A percentile compares a stretch with the other conserved stretches of the same genome.
Conservation (phyloP, 2,888 invertebrate species). For the Marasmarcha lunaedactyla region DNA sequence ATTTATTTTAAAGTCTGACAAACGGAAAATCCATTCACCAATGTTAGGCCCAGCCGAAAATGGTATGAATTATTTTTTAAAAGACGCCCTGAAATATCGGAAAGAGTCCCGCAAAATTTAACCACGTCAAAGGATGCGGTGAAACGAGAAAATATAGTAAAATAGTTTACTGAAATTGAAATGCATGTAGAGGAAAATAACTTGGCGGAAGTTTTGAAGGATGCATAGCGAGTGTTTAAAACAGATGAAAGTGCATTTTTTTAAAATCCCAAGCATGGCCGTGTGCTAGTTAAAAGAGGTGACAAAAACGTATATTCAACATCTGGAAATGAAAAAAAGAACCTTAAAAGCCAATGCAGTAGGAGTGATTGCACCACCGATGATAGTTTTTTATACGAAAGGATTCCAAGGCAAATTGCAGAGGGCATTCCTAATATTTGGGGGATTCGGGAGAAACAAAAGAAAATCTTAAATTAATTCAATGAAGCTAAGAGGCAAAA, state of each 20-base stretch:
- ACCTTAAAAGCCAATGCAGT: slow-evolving; percentile 11
- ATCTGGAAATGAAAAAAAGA: slow-evolving; percentile 18
- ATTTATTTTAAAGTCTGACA: background rate
- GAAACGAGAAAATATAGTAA: slow-evolving; percentile 1
- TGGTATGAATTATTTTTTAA: slow-evolving; percentile 1
- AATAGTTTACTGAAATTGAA: slow-evolving; percentile 1
- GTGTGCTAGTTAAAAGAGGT: slow-evolving; percentile 26
- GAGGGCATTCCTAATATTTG: slow-evolving; percentile 9
- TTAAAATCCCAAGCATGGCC: too few relatives aligned
- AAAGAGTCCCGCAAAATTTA: slow-evolving; percentile 1
- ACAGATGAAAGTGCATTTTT: too few relatives aligned
- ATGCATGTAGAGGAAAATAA: slow-evolving; percentile 1
- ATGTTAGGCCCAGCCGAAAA: slow-evolving; percentile 1
- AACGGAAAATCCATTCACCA: slow-evolving; percentile 2
- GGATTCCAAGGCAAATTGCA: slow-evolving; percentile 6
- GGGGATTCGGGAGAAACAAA: too few relatives aligned
- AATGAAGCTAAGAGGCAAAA: too few relatives aligned
- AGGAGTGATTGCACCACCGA: slow-evolving; percentile 10
- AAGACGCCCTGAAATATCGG: slow-evolving; percentile 1
- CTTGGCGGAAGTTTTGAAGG: background rate
- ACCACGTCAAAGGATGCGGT: slow-evolving; percentile 1
- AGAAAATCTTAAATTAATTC: too few relatives aligned
- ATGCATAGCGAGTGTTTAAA: too few relatives aligned
- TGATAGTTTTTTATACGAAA: slow-evolving; percentile 11
- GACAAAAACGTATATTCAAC: slow-evolving; percentile 20